These are phyloP conservation scores for Anarhynchus alexandrinus DNA, from an alignment of 2,113 vertebrate genomes.

Conservation along the genomic window DNA sequence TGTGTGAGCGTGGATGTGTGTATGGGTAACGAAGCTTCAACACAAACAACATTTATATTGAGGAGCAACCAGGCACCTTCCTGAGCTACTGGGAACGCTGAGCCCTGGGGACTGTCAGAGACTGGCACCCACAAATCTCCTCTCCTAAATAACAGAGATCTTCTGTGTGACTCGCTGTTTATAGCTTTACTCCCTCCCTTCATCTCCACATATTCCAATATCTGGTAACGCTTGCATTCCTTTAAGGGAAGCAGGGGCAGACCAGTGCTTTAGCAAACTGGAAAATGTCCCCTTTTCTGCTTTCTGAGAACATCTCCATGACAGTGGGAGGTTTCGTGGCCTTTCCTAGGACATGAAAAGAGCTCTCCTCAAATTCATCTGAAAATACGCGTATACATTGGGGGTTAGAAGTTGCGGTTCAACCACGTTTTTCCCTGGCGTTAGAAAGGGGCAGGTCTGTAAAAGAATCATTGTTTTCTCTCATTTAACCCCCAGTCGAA, in stretches of 20 bases:
- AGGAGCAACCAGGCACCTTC: neutral
- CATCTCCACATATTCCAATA: neutral
- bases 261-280: neutral
- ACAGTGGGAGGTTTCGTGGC: accelerated
- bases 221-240: neutral
- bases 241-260: neutral
- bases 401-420: neutral
- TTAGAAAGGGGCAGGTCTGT: neutral
- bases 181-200: neutral
- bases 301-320: neutral
- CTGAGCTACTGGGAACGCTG: neutral
- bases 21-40: neutral
- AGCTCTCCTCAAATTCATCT: neutral
- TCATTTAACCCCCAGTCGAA: slow-evolving; percentile 3
- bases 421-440: neutral
- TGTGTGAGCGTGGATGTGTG: neutral
- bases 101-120: neutral
- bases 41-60: neutral
- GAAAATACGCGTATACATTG: accelerated
- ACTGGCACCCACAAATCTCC: neutral
- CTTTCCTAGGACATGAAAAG: neutral
- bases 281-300: neutral
- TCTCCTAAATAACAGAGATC: neutral
- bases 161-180: neutral
- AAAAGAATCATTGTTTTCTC: neutral